Conservation (phyloP, 1,140 invertebrate species). For the Aphelenchoides fujianensis region DNA sequence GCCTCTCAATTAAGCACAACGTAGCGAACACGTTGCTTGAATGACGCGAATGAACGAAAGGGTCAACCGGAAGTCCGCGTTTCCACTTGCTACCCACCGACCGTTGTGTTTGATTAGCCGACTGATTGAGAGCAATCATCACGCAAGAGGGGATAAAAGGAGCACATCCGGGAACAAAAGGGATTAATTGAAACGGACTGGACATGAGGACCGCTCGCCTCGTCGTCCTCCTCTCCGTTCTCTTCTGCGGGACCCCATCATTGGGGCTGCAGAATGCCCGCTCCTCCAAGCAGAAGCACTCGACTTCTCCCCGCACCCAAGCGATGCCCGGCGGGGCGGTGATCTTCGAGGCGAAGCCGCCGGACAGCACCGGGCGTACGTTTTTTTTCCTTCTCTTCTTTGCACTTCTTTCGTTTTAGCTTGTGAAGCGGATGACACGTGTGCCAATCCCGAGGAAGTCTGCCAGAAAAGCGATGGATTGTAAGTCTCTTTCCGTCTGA, state of each 20-base stretch:
- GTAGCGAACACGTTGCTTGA: no score
- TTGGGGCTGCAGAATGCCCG: not conserved
- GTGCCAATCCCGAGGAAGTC: not conserved
- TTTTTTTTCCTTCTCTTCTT: not conserved
- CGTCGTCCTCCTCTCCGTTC: not conserved
- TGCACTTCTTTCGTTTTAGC: not conserved
- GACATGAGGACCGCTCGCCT: not conserved
- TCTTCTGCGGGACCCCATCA: not conserved
- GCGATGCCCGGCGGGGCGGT: not conserved
- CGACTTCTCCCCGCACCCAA: not conserved
- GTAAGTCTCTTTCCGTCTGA: no score
- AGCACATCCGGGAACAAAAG: not conserved
- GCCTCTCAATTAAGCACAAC: no score
- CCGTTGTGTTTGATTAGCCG: no score
- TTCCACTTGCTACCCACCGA: no score
- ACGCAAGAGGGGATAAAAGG: no score
- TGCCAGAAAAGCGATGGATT: constrained; percentile 3
- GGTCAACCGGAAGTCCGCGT: no score
- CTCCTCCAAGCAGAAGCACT: no score
- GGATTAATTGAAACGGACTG: not conserved
- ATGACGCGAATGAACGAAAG: no score
- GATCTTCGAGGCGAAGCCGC: not conserved
- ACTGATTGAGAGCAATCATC: no score
- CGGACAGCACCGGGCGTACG: not conserved
- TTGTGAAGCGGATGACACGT: not conserved